Evolutionary conservation across 2,113 vertebrate genomes (phyloP).

Genomic region (Equus quagga): DNA sequence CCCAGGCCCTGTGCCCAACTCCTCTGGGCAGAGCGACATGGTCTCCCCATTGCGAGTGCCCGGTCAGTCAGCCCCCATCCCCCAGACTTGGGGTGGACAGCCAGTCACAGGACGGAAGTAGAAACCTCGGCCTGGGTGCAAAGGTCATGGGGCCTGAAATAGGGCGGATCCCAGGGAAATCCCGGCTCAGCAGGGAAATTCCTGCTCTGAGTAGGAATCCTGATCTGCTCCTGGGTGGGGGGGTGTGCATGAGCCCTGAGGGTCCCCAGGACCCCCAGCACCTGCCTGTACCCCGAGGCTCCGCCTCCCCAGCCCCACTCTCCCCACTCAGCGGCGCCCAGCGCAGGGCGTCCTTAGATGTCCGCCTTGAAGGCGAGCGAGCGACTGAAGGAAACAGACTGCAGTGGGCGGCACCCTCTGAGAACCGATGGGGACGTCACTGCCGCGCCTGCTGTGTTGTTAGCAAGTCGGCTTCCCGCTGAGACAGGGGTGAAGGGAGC

Average conservation of each 20-base stretch:
- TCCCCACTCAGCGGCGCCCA: not conserved
- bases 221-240: not conserved
- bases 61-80: not conserved
- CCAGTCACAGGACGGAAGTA: rapidly evolving
- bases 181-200: too few species aligned
- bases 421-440: not conserved
- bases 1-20: not conserved
- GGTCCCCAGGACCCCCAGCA: not conserved
- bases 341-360: not conserved
- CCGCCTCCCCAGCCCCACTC: too few species aligned
- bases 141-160: not conserved
- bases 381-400: not conserved
- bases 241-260: not conserved
- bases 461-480: not conserved
- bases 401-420: too few species aligned
- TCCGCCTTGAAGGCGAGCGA: not conserved
- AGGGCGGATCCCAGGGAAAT: not conserved
- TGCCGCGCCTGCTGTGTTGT: not conserved
- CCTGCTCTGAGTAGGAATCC: not conserved
- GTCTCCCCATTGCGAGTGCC: not conserved
- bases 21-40: not conserved
- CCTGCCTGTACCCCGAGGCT: not conserved
- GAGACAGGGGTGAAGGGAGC: not conserved
- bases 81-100: not conserved
- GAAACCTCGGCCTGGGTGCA: rapidly evolving